Base-by-base conservation (phyloP, 1,140 invertebrate genomes). In the Apis laboriosa region DNA sequence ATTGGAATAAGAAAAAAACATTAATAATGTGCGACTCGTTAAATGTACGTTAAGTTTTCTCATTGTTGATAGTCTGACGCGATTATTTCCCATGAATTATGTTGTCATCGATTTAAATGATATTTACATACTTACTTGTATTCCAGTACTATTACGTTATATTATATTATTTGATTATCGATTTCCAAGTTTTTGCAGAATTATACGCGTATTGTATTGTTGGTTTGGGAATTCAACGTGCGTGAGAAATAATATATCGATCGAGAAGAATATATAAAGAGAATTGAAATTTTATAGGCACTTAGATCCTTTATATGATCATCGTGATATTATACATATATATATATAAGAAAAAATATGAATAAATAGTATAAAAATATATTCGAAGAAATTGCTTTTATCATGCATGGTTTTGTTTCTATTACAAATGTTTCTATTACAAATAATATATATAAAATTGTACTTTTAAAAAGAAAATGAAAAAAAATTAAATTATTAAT, bases 391-490 rank as follows among this genome's bases (percentile, higher is more conserved):
- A 21, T 13, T n/a, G 21, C 21, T n/a, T 68, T 9, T 51, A 9
- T 49, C 9, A 1, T 8, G 8, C 1, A 53, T 3, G n/a, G 21
- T 2, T 68, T 43, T n/a, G 11, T n/a, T 1, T n/a, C 21, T 68
- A 12, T 5, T 2, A 43, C 34, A 15, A 7, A 4, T 21, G 34
- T n/a, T 5, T n/a, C 43, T 67, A 12, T 4, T 2, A 34, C 28
- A 13, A 5, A 7, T 21, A 21, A 60, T n/a, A 60, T 21, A 21
- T n/a, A n/a, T 21, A 1, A 9, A 12, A 3, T 19, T 24, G 49
- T 51, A 49, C 49, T 51, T 70, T 70, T n/a, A 53, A n/a, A 13
- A 70, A n/a, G n/a, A 70, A 68, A 68, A 43, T 68, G 43, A 68
- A 68, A n/a, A 43, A 43, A 7, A 43, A 68, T 68, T 21, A 43